Base-by-base conservation (phyloP, 2,113 vertebrate species). In the Gymnocephalus cernua region DNA sequence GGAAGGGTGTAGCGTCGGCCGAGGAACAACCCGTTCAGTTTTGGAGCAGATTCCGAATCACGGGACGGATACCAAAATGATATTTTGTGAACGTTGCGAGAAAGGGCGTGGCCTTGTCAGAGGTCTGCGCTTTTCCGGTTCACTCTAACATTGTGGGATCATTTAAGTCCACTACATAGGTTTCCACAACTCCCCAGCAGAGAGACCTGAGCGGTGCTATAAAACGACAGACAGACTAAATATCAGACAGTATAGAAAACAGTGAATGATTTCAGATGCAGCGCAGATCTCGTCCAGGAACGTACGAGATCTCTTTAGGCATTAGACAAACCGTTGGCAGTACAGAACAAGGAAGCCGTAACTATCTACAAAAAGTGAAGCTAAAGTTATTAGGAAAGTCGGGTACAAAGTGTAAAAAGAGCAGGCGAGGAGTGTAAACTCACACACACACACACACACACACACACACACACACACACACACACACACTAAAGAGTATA, bases 381-480 rank as follows among this genome's bases (percentile, higher is more conserved):
- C 38, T 67, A 48, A 48, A 27, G 63, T 72, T 88, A 68, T 82
- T 85, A 87, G 47, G 61, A 89, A 87, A 77, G 59, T 75, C 4
- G 15, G 59, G 61, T 86, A 85, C 50, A 89, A 91, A 91, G 76
- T 83, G 83, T 90, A 84, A 84, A 82, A 89, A 84, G 66, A 84
- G 72, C 64, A 61, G 14, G 56, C 23, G 29, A 70, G 74, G 63
- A 80, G 70, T 67, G 69, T 64, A 68, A 74, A 80, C 58, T 27
- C 81, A 76, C 44, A 54, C 80, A 65, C 65, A 56, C 65, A 35
- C 78, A n/a, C 53, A 48, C 54, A 67, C 65, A 89, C 68, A 14
- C 51, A n/a, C n/a, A n/a, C n/a, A n/a, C n/a, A n/a, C n/a, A n/a
- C n/a, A n/a, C n/a, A n/a, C n/a, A 81, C 48, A 27, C 77, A 78